Percentiles rank a stretch among this genome's conserved stretches.
Evolutionary conservation across 2,888 invertebrate genomes (phyloP).

Genomic region (Orchesella flavescens): DNA sequence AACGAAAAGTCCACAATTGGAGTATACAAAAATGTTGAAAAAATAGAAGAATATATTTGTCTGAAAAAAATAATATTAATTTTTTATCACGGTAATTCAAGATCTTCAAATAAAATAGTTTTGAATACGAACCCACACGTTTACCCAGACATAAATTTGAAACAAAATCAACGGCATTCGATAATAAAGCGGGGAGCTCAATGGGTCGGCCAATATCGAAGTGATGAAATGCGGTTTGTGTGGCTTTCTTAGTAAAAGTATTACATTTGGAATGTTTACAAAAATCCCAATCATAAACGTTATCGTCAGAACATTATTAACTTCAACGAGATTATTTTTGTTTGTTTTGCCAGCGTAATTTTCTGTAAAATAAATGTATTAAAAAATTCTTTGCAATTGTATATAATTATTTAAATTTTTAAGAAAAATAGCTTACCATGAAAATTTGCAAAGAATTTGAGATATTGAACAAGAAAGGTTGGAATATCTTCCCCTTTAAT

Average conservation of each 20-base stretch:
- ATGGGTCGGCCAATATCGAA: constrained; percentile 21
- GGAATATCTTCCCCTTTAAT: neutral
- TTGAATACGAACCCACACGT: no score
- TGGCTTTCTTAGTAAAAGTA: constrained; percentile 37
- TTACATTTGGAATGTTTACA: constrained; percentile 17
- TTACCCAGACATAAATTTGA: neutral
- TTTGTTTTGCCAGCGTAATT: neutral
- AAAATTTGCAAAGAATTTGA: constrained; percentile 22
- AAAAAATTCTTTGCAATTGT: no score
- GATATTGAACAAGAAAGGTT: constrained; percentile 18
- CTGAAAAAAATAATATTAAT: no score
- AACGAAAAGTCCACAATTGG: neutral
- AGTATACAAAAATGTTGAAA: constrained; percentile 22
- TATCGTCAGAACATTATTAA: constrained; percentile 1
- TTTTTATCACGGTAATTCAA: no score
- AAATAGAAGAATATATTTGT: constrained; percentile 37
- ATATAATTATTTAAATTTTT: no score
- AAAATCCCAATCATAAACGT: neutral
- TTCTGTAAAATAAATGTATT: no score
- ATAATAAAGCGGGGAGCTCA: neutral
- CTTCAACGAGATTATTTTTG: neutral
- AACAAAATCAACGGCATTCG: neutral
- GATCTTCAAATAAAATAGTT: no score
- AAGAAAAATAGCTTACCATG: no score
- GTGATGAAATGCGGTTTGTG: constrained; percentile 42